These are phyloP conservation scores for Apolygus lucorum DNA, from an alignment of 1,140 invertebrate genomes.

Conservation along the genomic window DNA sequence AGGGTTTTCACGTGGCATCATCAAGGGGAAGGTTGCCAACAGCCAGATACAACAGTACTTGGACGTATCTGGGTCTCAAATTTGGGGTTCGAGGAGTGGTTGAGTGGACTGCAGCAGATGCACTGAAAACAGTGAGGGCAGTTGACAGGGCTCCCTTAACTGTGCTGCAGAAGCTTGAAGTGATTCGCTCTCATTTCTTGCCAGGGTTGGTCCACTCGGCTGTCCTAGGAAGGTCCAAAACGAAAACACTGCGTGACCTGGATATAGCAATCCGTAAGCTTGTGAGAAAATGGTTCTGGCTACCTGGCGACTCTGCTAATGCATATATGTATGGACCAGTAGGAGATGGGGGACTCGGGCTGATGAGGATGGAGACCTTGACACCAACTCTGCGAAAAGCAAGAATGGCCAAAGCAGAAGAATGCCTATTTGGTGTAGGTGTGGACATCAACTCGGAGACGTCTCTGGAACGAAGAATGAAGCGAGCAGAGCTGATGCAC, in stretches of 20 bases:
- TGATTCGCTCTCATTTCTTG: neutral
- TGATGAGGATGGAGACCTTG: neutral
- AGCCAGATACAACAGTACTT: neutral
- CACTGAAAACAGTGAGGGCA: neutral
- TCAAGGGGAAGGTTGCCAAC: neutral
- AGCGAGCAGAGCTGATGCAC: neutral
- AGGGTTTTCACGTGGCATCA: neutral
- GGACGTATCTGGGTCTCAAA: neutral
- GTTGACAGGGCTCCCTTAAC: neutral
- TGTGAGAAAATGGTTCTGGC: neutral
- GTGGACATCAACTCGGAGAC: neutral
- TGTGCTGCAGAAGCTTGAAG: neutral
- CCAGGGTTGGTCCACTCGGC: neutral
- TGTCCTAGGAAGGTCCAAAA: neutral
- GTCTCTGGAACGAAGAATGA: neutral
- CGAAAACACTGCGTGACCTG: neutral
- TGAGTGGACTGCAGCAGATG: neutral
- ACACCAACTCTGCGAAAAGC: neutral
- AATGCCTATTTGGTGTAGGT: neutral
- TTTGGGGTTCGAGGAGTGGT: neutral
- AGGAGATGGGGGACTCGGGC: conserved; percentile 12
- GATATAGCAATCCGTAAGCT: neutral
- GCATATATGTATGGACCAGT: neutral
- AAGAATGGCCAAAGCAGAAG: neutral
- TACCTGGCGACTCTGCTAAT: neutral